Conservation (phyloP, 2,113 vertebrate species). For the Delphinapterus leucas region DNA sequence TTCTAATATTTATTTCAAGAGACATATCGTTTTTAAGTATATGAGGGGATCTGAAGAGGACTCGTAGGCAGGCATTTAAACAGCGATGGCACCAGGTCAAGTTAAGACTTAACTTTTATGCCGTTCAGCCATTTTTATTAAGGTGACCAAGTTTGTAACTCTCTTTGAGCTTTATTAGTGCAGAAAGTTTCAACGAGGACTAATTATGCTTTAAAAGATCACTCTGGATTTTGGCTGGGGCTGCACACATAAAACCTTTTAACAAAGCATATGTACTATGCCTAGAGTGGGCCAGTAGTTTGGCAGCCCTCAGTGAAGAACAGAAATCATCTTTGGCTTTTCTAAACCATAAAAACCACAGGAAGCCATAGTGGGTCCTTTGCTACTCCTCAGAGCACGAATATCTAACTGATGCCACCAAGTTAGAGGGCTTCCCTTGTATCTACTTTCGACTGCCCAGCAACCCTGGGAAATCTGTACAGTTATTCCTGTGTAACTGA, state of each 20-base stretch:
- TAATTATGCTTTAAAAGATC: slow-evolving; percentile 20
- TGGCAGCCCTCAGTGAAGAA: background rate
- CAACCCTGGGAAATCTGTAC: background rate
- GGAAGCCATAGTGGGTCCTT: background rate
- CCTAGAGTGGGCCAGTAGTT: background rate
- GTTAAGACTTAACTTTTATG: slow-evolving; percentile 9
- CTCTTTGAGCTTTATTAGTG: slow-evolving; percentile 32
- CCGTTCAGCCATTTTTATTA: slow-evolving; percentile 11
- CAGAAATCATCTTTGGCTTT: background rate
- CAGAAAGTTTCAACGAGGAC: background rate
- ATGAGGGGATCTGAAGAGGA: background rate
- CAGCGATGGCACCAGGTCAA: background rate
- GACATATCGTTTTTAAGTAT: background rate
- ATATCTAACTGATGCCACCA: background rate
- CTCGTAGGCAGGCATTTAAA: slow-evolving; percentile 16
- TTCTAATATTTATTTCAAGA: slow-evolving; percentile 51
- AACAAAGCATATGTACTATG: background rate
- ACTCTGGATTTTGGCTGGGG: slow-evolving; percentile 33
- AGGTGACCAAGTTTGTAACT: background rate
- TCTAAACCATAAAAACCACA: background rate
- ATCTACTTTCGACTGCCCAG: background rate
- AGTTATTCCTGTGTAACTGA: background rate
- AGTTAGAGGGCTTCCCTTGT: background rate
- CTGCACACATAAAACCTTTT: slow-evolving; percentile 1
- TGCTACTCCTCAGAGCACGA: slow-evolving; percentile 3